Evolutionary conservation across 2,888 invertebrate species (phyloP).

Genomic region (Mamestra brassicae): DNA sequence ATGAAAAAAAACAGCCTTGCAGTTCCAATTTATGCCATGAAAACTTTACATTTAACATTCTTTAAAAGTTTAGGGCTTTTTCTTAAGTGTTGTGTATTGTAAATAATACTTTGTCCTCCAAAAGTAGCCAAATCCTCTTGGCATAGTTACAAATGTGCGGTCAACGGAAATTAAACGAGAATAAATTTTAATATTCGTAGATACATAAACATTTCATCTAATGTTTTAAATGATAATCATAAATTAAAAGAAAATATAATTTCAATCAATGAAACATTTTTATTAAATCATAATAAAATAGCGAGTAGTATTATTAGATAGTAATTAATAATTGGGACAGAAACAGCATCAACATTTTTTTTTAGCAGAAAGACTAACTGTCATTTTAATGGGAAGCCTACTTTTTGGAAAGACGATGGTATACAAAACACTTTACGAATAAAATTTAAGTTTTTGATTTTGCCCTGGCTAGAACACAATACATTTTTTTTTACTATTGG

Average conservation of each 20-base stretch:
- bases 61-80: neutral
- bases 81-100: constrained; percentile 18
- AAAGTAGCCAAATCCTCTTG: constrained; percentile 57
- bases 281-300: too few species aligned
- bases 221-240: neutral
- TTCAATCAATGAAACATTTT: neutral
- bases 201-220: neutral
- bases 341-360: neutral
- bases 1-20: neutral
- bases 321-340: neutral
- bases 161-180: constrained; percentile 23
- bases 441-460: too few species aligned
- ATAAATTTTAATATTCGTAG: constrained; percentile 11
- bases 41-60: neutral
- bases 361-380: neutral
- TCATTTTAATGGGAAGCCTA: too few species aligned
- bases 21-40: constrained; percentile 1
- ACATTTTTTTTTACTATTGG: too few species aligned
- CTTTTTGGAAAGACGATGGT: too few species aligned
- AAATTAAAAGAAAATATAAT: neutral
- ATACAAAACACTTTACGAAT: too few species aligned
- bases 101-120: constrained; percentile 37
- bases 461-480: too few species aligned
- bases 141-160: constrained; percentile 52
- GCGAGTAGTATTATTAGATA: too few species aligned